Percentiles rank a stretch among this genome's conserved stretches.
These are phyloP conservation scores for Lasioglossum lativentre DNA, from an alignment of 2,888 invertebrate species.

Conservation along the genomic window DNA sequence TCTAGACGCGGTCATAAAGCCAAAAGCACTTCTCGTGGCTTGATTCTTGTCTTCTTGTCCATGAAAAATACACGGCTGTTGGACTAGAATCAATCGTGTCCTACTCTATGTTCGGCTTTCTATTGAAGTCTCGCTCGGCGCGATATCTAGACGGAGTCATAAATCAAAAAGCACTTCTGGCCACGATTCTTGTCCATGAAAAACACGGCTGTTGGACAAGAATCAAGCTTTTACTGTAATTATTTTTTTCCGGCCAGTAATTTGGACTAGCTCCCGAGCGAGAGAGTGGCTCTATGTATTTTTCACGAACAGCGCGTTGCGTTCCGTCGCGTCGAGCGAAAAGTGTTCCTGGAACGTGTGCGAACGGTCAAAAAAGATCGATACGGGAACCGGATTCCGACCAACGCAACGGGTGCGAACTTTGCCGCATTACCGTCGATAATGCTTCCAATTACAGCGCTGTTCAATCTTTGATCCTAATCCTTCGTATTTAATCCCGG, in stretches of 20 bases:
- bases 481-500: neutral
- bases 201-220: too few species aligned
- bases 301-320: neutral
- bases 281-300: neutral
- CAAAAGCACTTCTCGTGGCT: too few species aligned
- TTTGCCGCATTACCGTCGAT: neutral
- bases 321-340: neutral
- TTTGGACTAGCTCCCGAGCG: neutral
- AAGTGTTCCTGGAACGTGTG: neutral
- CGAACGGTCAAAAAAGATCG: neutral
- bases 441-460: neutral
- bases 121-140: too few species aligned
- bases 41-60: too few species aligned
- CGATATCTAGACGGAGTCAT: too few species aligned
- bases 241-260: slow-evolving; percentile 1
- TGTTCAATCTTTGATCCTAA: neutral
- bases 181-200: too few species aligned
- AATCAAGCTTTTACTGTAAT: too few species aligned
- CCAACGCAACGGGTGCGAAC: neutral
- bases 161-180: too few species aligned
- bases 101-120: too few species aligned
- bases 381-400: neutral
- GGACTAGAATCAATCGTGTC: too few species aligned
- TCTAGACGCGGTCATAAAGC: too few species aligned
- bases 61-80: too few species aligned